phyloP scores from a whole-genome alignment of 2,797 vertebrate species.

The Propithecus perrieri region DNA sequence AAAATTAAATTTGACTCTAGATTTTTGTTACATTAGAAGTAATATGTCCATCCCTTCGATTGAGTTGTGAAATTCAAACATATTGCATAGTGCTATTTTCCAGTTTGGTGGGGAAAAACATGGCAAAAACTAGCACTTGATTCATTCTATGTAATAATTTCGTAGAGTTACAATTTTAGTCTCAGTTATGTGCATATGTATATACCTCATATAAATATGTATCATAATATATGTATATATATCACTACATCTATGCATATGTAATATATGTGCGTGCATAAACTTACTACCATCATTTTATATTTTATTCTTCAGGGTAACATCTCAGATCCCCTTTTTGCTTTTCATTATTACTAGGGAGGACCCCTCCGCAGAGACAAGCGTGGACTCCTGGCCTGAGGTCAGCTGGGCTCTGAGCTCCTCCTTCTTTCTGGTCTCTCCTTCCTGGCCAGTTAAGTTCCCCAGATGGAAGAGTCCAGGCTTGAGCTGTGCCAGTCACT shows the following conservation, averaged over 20 bases:
- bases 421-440: not conserved
- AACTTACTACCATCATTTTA: not conserved
- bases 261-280: not conserved
- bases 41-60: not conserved
- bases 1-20: not conserved
- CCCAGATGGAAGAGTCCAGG: not conserved
- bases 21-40: slow-evolving; percentile 8
- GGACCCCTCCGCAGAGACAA: not conserved
- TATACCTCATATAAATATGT: not conserved
- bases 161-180: not conserved
- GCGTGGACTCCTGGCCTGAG: not conserved
- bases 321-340: not conserved
- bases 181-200: not conserved
- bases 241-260: not conserved
- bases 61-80: not conserved
- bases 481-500: too few relatives aligned
- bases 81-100: not conserved
- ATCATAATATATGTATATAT: not conserved
- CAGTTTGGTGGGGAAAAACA: not conserved
- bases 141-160: not conserved
- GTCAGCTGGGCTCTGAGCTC: not conserved
- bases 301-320: slow-evolving; percentile 6
- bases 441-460: not conserved
- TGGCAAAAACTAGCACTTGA: not conserved
- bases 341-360: not conserved